Conservation (phyloP, 2,888 invertebrate species). For the Neoscelio sp. region DNA sequence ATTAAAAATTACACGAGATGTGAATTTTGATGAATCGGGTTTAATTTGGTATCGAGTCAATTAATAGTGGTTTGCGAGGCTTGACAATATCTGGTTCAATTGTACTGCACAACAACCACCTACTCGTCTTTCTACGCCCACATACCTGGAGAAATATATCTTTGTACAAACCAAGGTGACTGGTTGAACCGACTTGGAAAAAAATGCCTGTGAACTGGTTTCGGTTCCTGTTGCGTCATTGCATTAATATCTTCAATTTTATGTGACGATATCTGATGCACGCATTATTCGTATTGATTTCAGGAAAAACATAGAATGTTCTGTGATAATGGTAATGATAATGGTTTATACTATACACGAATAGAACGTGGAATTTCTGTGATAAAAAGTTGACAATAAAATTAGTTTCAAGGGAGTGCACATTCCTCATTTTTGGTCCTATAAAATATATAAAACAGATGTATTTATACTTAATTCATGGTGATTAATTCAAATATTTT, state of each 20-base stretch:
- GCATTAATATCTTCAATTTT: conserved; percentile 56
- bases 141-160: conserved; percentile 39
- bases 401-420: too few relatives aligned
- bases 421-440: too few relatives aligned
- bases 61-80: conserved; percentile 26
- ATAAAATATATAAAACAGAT: too few relatives aligned
- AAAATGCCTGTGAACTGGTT: conserved; percentile 56
- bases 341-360: too few relatives aligned
- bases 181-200: conserved; percentile 30
- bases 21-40: not conserved
- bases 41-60: conserved; percentile 12
- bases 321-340: too few relatives aligned
- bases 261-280: conserved; percentile 29
- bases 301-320: too few relatives aligned
- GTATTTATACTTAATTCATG: too few relatives aligned
- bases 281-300: too few relatives aligned
- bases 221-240: conserved; percentile 60
- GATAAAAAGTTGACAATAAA: too few relatives aligned
- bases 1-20: not conserved
- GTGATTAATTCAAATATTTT: too few relatives aligned
- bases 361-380: too few relatives aligned
- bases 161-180: conserved; percentile 49
- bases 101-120: conserved; percentile 51
- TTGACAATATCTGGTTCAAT: conserved; percentile 35
- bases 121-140: conserved; percentile 66